phyloP scores from a whole-genome alignment of 2,113 vertebrate species.

The Bucco capensis region DNA sequence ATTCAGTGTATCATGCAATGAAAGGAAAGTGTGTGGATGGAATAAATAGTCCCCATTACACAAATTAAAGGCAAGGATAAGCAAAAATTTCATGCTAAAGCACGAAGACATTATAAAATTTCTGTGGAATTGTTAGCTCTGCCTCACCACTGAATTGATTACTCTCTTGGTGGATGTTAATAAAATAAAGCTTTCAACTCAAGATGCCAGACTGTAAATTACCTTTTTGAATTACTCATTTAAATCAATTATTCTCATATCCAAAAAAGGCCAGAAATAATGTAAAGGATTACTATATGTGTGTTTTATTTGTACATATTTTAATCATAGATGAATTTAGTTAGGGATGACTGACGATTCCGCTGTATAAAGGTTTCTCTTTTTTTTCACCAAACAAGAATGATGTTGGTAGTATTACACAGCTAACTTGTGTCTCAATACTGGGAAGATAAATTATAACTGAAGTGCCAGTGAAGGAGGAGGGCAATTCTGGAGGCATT shows the following conservation, averaged over 20 bases:
- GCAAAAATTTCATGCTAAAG: constrained; percentile 59
- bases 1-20: constrained; percentile 53
- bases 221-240: constrained; percentile 60
- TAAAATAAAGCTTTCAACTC: constrained; percentile 71
- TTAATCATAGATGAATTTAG: no score
- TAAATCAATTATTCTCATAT: constrained; percentile 71
- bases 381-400: no score
- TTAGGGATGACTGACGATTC: no score
- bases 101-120: constrained; percentile 57
- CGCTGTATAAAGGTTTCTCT: no score
- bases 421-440: no score
- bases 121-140: constrained; percentile 66
- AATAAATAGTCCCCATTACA: constrained; percentile 60
- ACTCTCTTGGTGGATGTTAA: constrained; percentile 64
- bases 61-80: constrained; percentile 57
- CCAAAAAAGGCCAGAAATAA: constrained; percentile 67
- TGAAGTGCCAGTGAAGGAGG: neutral
- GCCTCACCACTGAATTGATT: constrained; percentile 69
- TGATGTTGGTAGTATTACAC: no score
- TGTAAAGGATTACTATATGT: constrained; percentile 59
- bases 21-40: constrained; percentile 59
- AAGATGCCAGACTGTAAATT: constrained; percentile 73
- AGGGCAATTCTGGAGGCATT: neutral
- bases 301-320: constrained; percentile 29
- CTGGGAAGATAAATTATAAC: neutral